Conservation (phyloP, 2,797 vertebrate genomes). For the Pangasius sanitwongsei region DNA sequence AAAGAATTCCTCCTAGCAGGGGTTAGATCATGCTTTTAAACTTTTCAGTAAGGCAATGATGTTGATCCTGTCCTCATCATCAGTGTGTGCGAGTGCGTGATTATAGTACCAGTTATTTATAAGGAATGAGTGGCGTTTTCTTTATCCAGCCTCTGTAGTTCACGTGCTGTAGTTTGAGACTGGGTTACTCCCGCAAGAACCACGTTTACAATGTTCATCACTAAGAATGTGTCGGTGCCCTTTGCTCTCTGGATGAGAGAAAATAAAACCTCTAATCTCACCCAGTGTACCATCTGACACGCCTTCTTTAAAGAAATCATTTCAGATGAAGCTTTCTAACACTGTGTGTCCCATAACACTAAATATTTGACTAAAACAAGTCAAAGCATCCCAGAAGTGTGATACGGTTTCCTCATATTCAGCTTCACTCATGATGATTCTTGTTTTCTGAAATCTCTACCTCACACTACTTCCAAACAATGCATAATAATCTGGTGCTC, state of each 20-base stretch:
- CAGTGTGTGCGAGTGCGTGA: too few relatives aligned
- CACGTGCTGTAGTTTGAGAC: neutral
- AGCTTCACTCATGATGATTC: neutral
- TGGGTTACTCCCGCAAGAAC: neutral
- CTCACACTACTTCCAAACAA: neutral
- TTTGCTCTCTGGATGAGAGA: neutral
- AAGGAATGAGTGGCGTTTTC: neutral
- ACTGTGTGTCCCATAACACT: neutral
- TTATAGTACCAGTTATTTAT: neutral
- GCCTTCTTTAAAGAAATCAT: neutral
- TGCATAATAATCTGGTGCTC: neutral
- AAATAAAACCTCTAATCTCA: neutral
- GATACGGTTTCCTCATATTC: neutral
- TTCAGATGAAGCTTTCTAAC: neutral
- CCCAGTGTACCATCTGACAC: neutral
- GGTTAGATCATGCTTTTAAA: neutral
- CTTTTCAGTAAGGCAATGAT: neutral
- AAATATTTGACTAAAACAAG: neutral
- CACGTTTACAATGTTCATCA: neutral
- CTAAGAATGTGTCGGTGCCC: neutral
- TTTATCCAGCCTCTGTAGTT: neutral
- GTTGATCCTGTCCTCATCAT: constrained; percentile 3
- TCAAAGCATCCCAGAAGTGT: neutral
- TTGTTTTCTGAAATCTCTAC: neutral
- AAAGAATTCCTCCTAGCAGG: neutral